A percentile compares a stretch with the other conserved stretches of the same genome.
These are phyloP conservation scores for Fopius arisanus DNA, from an alignment of 1,140 invertebrate genomes.

Conservation along the genomic window DNA sequence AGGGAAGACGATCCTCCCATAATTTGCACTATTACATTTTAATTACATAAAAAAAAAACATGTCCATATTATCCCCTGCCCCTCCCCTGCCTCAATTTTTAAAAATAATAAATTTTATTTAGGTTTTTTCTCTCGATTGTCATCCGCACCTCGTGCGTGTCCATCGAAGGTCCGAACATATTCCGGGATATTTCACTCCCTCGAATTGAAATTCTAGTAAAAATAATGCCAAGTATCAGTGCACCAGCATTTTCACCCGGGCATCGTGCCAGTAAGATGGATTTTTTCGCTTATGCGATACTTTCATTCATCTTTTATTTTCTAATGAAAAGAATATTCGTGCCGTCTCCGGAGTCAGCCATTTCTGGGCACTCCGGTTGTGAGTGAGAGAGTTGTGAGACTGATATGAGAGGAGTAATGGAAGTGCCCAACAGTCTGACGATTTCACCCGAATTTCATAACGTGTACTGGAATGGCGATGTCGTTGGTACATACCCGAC, in stretches of 20 bases:
- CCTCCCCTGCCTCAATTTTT: no score
- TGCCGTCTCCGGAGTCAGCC: conserved; percentile 19
- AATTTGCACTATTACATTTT: no score
- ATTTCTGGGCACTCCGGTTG: not conserved
- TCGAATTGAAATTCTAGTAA: not conserved
- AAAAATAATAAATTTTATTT: no score
- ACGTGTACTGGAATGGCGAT: conserved; percentile 36
- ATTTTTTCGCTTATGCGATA: conserved; percentile 27
- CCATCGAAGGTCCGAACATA: no score
- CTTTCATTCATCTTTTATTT: conserved; percentile 25
- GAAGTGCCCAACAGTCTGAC: conserved; percentile 24
- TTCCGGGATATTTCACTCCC: no score
- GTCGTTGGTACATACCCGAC: conserved; percentile 15
- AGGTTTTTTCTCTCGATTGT: no score
- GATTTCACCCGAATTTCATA: conserved; percentile 40
- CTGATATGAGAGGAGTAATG: not conserved
- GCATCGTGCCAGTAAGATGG: not conserved
- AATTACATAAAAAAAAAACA: no score
- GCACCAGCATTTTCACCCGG: not conserved
- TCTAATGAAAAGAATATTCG: conserved; percentile 24
- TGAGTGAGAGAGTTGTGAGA: not conserved
- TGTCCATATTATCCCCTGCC: no score
- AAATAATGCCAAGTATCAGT: not conserved
- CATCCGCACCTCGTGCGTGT: no score
- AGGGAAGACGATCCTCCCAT: no score